These are phyloP conservation scores for Nothocercus julius DNA, from an alignment of 2,113 vertebrate species.

Conservation along the genomic window DNA sequence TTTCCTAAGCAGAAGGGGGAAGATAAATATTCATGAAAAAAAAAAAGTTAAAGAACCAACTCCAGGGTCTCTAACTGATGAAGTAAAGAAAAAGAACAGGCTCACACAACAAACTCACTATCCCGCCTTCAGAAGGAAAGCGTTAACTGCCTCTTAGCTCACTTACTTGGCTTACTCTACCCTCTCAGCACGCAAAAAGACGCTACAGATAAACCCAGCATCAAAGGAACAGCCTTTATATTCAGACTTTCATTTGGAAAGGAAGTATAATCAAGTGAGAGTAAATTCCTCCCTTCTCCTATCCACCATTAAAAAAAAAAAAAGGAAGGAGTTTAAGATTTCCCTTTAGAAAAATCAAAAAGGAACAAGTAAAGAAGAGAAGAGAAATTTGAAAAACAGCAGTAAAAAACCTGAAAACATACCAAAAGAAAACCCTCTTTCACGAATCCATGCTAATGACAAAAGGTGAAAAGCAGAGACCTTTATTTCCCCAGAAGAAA, in stretches of 20 bases:
- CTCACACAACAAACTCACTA: not conserved
- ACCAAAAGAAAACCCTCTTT: not conserved
- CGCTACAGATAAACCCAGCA: not conserved
- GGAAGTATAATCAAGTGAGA: not conserved
- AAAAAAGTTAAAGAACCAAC: not conserved
- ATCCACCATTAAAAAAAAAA: not conserved
- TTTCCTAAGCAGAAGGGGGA: not conserved
- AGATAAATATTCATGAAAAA: not conserved
- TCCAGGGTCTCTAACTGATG: not conserved
- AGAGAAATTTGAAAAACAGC: not conserved
- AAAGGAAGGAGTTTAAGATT: not conserved
- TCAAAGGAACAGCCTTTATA: not conserved
- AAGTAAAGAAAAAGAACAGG: accelerated
- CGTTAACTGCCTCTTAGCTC: not conserved
- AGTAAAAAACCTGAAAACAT: not conserved
- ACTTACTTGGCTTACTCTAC: not conserved
- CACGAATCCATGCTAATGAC: not conserved
- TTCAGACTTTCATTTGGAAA: not conserved
- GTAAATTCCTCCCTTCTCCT: not conserved
- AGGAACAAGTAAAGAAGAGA: not conserved
- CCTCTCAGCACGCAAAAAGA: accelerated
- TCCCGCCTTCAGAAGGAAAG: not conserved
- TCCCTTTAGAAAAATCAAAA: not conserved
- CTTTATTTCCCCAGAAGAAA: not conserved
- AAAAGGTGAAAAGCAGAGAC: not conserved